These are phyloP conservation scores for Kryptolebias marmoratus DNA, from an alignment of 2,113 vertebrate genomes.

Conservation along the genomic window DNA sequence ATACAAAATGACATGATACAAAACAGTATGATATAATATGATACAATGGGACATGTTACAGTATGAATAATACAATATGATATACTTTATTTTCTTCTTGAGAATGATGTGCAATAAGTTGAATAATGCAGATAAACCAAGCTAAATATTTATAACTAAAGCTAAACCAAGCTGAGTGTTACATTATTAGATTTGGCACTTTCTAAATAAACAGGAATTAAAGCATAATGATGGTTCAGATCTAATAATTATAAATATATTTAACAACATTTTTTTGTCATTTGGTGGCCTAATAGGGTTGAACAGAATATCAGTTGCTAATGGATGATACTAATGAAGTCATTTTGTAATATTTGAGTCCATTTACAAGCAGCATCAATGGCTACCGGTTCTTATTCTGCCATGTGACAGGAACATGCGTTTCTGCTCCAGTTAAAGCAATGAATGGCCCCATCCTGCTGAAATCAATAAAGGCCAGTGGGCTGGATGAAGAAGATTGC, in stretches of 20 bases:
- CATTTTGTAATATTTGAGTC: conserved; percentile 1
- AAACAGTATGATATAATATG: background rate
- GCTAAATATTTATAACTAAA: background rate
- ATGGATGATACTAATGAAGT: background rate
- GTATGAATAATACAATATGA: too few relatives aligned
- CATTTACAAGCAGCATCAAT: conserved; percentile 5
- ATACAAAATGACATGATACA: background rate
- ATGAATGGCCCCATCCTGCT: conserved; percentile 68
- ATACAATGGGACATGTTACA: too few relatives aligned
- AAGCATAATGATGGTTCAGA: too few relatives aligned
- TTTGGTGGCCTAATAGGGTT: background rate
- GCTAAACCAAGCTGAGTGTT: background rate
- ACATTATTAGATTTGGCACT: background rate
- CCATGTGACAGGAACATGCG: conserved; percentile 56
- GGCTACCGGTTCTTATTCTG: conserved; percentile 46
- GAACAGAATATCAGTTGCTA: background rate
- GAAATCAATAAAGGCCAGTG: conserved; percentile 71
- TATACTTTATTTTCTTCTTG: too few relatives aligned
- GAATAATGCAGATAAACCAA: background rate
- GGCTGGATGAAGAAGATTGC: conserved; percentile 49
- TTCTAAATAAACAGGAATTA: background rate
- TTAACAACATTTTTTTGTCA: background rate
- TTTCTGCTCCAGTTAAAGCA: conserved; percentile 73
- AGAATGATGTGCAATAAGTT: too few relatives aligned
- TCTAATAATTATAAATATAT: background rate